Conservation (phyloP, 1,140 invertebrate species). For the Plectrocnemia conspersa region DNA sequence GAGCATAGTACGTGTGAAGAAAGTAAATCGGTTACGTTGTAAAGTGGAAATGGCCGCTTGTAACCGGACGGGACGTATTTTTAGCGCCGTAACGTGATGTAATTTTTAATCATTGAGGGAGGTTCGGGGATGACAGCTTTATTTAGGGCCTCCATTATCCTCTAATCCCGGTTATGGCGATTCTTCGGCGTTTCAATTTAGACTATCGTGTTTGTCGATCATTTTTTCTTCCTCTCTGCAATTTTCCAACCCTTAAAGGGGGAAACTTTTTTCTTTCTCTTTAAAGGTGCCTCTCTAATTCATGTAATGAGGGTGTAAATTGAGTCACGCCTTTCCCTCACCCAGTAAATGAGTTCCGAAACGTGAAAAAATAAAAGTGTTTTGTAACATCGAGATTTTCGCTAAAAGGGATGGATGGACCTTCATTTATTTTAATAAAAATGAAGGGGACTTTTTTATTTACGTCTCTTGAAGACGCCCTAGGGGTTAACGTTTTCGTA, state of each 20-base stretch:
- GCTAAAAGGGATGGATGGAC: conserved; percentile 32
- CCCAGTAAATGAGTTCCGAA: conserved; percentile 31
- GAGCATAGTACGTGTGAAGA: conserved; percentile 13
- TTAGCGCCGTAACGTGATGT: conserved; percentile 8
- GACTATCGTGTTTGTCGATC: too few species aligned
- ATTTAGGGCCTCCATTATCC: too few species aligned
- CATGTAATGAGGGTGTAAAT: conserved; percentile 32
- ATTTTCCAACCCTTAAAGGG: too few species aligned
- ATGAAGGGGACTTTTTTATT: conserved; percentile 24
- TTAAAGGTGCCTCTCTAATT: conserved; percentile 28
- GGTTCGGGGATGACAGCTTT: too few species aligned
- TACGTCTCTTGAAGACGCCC: too few species aligned
- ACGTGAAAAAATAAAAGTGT: conserved; percentile 34
- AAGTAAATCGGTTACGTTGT: conserved; percentile 17
- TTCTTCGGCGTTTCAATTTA: too few species aligned
- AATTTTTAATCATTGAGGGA: conserved; percentile 25
- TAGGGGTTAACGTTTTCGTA: conserved; percentile 29
- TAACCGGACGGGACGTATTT: conserved; percentile 21
- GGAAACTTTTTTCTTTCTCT: conserved; percentile 14
- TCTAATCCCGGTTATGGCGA: too few species aligned
- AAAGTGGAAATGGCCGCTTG: conserved; percentile 24
- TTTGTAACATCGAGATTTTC: conserved; percentile 23
- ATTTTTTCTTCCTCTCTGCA: too few species aligned
- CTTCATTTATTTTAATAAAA: conserved; percentile 35
- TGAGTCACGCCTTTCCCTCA: conserved; percentile 27